Evolutionary conservation across 2,888 invertebrate genomes (phyloP).

Genomic region (Drosophila macrothrix): DNA sequence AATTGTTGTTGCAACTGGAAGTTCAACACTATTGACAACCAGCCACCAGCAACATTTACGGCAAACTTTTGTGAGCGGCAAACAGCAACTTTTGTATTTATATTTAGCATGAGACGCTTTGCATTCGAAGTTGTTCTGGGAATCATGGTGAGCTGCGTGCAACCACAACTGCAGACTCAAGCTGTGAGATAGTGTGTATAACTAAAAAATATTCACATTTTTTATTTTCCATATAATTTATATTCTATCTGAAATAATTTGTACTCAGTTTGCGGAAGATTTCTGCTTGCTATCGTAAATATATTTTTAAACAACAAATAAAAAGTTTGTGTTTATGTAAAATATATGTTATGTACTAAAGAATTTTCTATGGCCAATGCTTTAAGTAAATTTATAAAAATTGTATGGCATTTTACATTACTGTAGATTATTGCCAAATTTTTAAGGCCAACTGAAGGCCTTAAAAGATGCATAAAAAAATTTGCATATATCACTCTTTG

Average conservation of each 20-base stretch:
- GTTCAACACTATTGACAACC: conserved; percentile 52
- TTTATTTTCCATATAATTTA: background rate
- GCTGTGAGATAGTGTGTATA: background rate
- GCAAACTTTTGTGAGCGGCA: conserved; percentile 63
- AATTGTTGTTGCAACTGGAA: conserved; percentile 44
- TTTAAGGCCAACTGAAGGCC: conserved; percentile 11
- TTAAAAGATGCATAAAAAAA: conserved; percentile 1
- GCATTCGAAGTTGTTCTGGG: conserved; percentile 35
- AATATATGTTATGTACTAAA: conserved; percentile 12
- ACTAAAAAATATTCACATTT: background rate
- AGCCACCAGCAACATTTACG: conserved; percentile 46
- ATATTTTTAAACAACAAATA: background rate
- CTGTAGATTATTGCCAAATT: conserved; percentile 7
- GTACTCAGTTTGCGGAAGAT: too few species aligned
- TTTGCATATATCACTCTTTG: conserved; percentile 9
- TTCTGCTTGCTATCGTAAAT: background rate
- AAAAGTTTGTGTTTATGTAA: background rate
- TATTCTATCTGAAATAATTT: too few species aligned
- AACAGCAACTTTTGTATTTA: conserved; percentile 17
- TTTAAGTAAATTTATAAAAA: background rate
- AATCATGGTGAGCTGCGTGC: conserved; percentile 15
- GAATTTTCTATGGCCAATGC: too few species aligned
- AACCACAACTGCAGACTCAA: background rate
- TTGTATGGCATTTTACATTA: background rate
- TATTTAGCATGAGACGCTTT: conserved; percentile 7